Conservation (phyloP, 2,113 vertebrate genomes). For the Lepidothrix coronata region DNA sequence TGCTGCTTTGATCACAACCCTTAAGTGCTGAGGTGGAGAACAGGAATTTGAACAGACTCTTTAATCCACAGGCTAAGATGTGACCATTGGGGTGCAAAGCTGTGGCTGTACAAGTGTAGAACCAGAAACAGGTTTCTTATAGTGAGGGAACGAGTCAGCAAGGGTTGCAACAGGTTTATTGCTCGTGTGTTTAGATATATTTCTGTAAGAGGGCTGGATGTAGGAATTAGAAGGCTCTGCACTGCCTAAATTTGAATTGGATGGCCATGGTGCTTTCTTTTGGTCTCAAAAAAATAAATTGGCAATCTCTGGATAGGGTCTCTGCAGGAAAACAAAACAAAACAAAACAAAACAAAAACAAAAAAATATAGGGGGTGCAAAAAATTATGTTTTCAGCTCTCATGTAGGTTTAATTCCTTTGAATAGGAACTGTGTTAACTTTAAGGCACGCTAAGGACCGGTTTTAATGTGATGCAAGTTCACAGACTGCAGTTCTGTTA, state of each 20-base stretch:
- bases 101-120: background rate
- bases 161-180: background rate
- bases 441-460: background rate
- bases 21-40: background rate
- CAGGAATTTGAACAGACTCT: background rate
- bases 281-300: background rate
- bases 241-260: background rate
- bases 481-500: rapidly evolving
- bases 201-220: background rate
- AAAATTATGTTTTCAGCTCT: background rate
- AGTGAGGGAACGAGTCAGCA: background rate
- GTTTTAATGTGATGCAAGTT: background rate
- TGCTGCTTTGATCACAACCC: background rate
- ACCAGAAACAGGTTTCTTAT: background rate
- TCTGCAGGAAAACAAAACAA: background rate
- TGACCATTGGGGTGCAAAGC: background rate
- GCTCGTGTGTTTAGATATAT: rapidly evolving
- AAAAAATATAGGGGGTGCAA: too few species aligned
- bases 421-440: background rate
- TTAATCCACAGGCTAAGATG: background rate
- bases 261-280: background rate
- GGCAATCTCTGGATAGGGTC: background rate
- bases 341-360: too few species aligned
- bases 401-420: background rate
- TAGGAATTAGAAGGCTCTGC: background rate